Percentiles rank a stretch among this genome's conserved stretches.
Evolutionary conservation across 2,113 vertebrate genomes (phyloP).

Genomic region (Pygoscelis antarcticus): DNA sequence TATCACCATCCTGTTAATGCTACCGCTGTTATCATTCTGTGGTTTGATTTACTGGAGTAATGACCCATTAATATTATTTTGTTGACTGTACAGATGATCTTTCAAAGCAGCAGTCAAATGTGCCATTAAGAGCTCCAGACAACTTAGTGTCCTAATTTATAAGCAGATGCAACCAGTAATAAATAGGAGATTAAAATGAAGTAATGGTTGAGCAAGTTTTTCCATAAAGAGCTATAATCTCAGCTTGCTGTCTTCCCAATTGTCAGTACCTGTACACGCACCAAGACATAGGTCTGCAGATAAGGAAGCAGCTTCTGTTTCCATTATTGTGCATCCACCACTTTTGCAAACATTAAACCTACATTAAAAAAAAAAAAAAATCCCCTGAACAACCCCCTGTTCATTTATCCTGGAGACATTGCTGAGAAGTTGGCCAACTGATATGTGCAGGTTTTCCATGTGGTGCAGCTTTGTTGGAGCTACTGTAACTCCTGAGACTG

Average conservation of each 20-base stretch:
- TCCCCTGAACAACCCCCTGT: neutral
- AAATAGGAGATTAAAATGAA: constrained; percentile 48
- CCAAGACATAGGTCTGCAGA: neutral
- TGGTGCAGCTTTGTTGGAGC: neutral
- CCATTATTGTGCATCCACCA: neutral
- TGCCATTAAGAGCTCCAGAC: constrained; percentile 38
- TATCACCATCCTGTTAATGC: neutral
- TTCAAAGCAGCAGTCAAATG: constrained; percentile 51
- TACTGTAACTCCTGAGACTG: neutral
- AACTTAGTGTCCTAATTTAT: constrained; percentile 48
- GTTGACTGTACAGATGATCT: constrained; percentile 53
- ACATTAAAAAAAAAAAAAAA: neutral
- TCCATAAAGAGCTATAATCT: constrained; percentile 7
- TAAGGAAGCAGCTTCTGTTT: neutral
- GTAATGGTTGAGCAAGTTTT: neutral
- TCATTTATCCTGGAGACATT: neutral
- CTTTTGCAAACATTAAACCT: neutral
- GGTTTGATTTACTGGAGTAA: constrained; percentile 39
- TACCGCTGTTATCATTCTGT: neutral
- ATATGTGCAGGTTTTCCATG: neutral
- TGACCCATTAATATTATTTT: constrained; percentile 58
- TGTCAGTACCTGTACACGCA: neutral
- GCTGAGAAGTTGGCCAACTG: neutral
- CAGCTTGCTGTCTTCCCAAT: neutral
- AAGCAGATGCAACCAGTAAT: constrained; percentile 37